A percentile compares a stretch with the other conserved stretches of the same genome.
Evolutionary conservation across 2,113 vertebrate genomes (phyloP).

Genomic region (Stegostoma tigrinum): DNA sequence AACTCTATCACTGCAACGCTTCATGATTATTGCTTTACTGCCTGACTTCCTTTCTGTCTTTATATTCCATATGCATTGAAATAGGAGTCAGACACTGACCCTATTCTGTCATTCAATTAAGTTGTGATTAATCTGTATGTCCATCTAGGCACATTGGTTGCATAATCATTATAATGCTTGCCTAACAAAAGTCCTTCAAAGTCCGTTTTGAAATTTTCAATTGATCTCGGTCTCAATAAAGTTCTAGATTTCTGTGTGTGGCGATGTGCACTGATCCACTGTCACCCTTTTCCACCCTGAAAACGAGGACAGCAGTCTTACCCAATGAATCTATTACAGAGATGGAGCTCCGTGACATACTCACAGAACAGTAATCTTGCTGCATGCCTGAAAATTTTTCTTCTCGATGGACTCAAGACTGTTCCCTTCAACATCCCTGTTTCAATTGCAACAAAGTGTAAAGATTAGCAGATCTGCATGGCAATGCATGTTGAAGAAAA

Average conservation of each 20-base stretch:
- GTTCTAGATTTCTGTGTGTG: too few species aligned
- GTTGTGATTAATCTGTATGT: background rate
- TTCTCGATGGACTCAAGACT: background rate
- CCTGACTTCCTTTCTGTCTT: background rate
- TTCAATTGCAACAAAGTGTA: slow-evolving; percentile 2
- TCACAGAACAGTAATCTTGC: background rate
- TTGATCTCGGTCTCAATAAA: too few species aligned
- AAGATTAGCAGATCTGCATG: background rate
- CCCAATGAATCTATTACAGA: background rate
- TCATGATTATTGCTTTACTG: background rate
- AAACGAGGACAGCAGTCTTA: background rate
- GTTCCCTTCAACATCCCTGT: slow-evolving; percentile 22
- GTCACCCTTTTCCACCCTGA: background rate
- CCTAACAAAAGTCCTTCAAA: background rate
- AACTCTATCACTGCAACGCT: background rate
- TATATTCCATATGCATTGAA: background rate
- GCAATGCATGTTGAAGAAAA: background rate
- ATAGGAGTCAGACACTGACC: background rate
- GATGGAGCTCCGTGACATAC: background rate
- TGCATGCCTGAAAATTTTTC: background rate
- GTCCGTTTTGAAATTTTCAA: too few species aligned
- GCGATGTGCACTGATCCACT: background rate
- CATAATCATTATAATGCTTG: background rate
- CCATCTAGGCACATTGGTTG: background rate
- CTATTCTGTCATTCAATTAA: background rate